Evolutionary conservation across 1,140 invertebrate genomes (phyloP), one percentile per base, ranked within the genome.

Genomic region (Asobara japonica): DNA sequence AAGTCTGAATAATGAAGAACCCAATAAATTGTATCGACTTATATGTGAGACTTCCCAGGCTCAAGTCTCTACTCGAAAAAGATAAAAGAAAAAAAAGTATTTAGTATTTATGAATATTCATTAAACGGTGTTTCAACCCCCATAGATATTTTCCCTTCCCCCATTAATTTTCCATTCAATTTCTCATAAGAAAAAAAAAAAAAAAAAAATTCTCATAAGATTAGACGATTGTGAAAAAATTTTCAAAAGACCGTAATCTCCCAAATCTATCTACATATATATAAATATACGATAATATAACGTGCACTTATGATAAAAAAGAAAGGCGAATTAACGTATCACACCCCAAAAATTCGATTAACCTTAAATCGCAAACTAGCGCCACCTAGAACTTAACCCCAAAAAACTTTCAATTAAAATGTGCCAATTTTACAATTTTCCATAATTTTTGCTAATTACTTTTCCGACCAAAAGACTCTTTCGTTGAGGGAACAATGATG

Each of bases 1-100:
- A 56, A 25, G 51, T 56, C 20, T 56, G 74, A 30, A n/a, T n/a
- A n/a, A n/a, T n/a, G 69, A 71, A 45, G 70, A 68, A 72, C 73
- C 48, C 61, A 71, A 71, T 56, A 36, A 61, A 65, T 16, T 45
- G 41, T 45, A 45, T 16, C 41, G 13, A 45, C 41, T 45, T 11
- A 45, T 45, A 45, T 45, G 41, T 45, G 41, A 7, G 41, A 2
- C 41, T 45, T 45, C 11, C 18, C 41, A 45, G 5, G 41, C 41
- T 45, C 41, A 45, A 45, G 41, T 45, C 41, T 45, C 41, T 5
- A 4, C n/a, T n/a, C 36, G 41, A 45, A 13, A 16, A 6, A 33
- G 11, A 6, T 11, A 33, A 18, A 16, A 45, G 8, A 18, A 41
- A 41, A 41, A 45, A 2, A 11, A 45, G n/a, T n/a, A n/a, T n/a